Percentiles rank a stretch among this genome's conserved stretches.
Conservation (phyloP, 2,113 vertebrate species). For the Gila orcuttii region DNA sequence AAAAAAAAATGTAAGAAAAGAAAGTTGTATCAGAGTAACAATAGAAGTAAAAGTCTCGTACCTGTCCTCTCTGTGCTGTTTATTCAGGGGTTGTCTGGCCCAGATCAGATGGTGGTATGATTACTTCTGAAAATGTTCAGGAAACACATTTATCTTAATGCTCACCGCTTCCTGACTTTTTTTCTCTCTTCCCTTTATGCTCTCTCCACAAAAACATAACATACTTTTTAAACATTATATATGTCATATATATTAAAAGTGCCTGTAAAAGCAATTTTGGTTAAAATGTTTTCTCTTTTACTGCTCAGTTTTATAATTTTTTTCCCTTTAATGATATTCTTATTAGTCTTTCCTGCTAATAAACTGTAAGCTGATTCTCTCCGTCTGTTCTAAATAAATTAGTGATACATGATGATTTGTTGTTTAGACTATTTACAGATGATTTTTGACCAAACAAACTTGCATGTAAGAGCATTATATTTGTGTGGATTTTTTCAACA, state of each 20-base stretch:
- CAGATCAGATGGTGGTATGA: not conserved
- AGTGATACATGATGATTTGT: not conserved
- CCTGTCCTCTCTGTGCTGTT: not conserved
- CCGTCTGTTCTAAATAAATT: not conserved
- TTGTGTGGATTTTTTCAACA: not conserved
- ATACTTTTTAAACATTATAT: not conserved
- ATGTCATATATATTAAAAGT: not conserved
- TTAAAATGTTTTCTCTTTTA: not conserved
- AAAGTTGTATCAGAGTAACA: not conserved
- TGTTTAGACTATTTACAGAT: not conserved
- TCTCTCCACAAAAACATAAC: not conserved
- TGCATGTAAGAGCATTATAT: not conserved
- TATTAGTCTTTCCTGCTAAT: not conserved
- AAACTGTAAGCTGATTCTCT: not conserved
- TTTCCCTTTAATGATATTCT: not conserved
- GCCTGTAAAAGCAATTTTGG: not conserved
- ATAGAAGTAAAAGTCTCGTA: not conserved
- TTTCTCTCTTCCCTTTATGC: conserved; percentile 15
- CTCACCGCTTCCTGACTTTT: not conserved
- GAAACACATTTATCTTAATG: not conserved
- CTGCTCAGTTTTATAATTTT: not conserved
- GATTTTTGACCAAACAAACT: not conserved
- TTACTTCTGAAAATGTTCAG: conserved; percentile 3
- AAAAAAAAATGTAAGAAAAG: not conserved
- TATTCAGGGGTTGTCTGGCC: not conserved